Conservation (phyloP, 2,797 vertebrate species). For the Lithobates pipiens region DNA sequence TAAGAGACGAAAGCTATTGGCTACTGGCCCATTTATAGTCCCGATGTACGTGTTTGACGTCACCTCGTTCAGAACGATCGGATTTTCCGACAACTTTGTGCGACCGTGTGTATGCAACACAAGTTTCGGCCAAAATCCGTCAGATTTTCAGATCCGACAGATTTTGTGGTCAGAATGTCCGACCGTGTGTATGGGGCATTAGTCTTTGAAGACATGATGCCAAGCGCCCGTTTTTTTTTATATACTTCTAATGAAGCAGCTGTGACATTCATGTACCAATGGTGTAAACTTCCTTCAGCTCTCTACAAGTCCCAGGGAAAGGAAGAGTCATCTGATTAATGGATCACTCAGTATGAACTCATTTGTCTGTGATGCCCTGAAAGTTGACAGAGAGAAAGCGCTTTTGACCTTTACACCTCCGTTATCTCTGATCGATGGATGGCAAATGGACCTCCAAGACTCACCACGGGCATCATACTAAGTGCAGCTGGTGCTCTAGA, state of each 20-base stretch:
- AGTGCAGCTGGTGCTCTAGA: conserved; percentile 58
- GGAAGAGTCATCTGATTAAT: conserved; percentile 50
- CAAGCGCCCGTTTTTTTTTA: neutral
- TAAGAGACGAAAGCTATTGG: too few species aligned
- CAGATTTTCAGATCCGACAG: too few species aligned
- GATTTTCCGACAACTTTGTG: too few species aligned
- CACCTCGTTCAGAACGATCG: too few species aligned
- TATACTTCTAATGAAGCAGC: neutral
- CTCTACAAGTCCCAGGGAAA: conserved; percentile 23
- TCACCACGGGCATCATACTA: conserved; percentile 52
- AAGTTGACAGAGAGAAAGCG: conserved; percentile 58
- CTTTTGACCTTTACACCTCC: conserved; percentile 61
- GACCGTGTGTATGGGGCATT: too few species aligned
- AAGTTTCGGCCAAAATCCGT: too few species aligned
- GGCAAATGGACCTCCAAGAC: conserved; percentile 57
- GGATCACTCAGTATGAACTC: conserved; percentile 56
- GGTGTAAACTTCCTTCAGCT: conserved; percentile 27
- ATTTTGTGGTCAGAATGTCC: too few species aligned
- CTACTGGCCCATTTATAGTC: too few species aligned
- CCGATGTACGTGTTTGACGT: too few species aligned
- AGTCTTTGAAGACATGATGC: neutral
- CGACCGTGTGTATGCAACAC: too few species aligned
- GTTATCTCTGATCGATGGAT: conserved; percentile 60
- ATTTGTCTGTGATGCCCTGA: conserved; percentile 53
- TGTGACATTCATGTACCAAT: conserved; percentile 35